Conservation (phyloP, 2,113 vertebrate genomes). For the Synchiropus splendidus region DNA sequence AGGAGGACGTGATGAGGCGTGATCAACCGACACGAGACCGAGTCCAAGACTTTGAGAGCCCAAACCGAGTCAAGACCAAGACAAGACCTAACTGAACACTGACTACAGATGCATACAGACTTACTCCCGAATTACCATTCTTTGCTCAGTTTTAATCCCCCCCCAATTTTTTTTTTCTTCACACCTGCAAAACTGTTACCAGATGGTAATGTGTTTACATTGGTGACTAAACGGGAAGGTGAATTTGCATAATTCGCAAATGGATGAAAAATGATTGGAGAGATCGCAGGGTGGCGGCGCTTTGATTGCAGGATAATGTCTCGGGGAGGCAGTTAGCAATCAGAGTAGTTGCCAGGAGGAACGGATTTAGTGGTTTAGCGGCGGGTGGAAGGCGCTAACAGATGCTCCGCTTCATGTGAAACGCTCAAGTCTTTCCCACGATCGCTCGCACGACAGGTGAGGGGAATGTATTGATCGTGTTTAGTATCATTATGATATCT, state of each 20-base stretch:
- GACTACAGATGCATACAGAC: too few relatives aligned
- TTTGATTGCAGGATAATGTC: slow-evolving; percentile 26
- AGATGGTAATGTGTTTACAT: slow-evolving; percentile 14
- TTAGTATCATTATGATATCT: too few relatives aligned
- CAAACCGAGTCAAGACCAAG: too few relatives aligned
- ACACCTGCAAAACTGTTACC: slow-evolving; percentile 7
- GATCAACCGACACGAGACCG: too few relatives aligned
- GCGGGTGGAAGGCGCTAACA: slow-evolving; percentile 12
- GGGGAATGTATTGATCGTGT: too few relatives aligned
- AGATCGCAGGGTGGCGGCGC: slow-evolving; percentile 12
- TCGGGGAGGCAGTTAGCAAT: slow-evolving; percentile 11
- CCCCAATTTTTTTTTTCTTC: too few relatives aligned
- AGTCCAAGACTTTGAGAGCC: too few relatives aligned
- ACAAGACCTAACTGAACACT: too few relatives aligned
- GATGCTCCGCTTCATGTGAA: neutral
- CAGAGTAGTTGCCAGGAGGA: slow-evolving; percentile 13
- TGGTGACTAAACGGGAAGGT: slow-evolving; percentile 18
- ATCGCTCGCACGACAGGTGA: neutral
- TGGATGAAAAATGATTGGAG: slow-evolving; percentile 24
- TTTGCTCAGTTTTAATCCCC: too few relatives aligned
- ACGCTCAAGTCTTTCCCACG: neutral
- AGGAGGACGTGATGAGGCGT: too few relatives aligned
- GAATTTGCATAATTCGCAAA: slow-evolving; percentile 28
- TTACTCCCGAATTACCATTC: too few relatives aligned
- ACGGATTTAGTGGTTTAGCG: slow-evolving; percentile 16